Conservation (phyloP, 2,113 vertebrate genomes). For the Tonatia bakeri region DNA sequence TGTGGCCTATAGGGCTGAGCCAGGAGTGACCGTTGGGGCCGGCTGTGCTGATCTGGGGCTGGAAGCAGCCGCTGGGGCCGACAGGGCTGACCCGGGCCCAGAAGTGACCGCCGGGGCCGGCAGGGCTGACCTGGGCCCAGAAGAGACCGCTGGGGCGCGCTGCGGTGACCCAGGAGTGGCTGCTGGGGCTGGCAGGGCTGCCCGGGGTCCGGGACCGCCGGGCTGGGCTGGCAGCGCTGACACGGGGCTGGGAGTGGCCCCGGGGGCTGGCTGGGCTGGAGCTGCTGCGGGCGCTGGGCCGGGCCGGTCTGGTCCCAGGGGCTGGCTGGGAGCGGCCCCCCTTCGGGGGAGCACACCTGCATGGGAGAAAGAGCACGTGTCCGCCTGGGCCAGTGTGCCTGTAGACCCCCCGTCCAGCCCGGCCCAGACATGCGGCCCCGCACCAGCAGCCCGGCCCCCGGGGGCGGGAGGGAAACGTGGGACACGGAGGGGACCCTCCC, state of each 20-base stretch:
- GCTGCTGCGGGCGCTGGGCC: slow-evolving; percentile 70
- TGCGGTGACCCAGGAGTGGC: slow-evolving; percentile 57
- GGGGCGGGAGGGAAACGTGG: neutral
- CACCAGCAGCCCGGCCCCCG: slow-evolving; percentile 45
- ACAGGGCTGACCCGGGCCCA: slow-evolving; percentile 54
- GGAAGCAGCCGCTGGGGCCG: slow-evolving; percentile 56
- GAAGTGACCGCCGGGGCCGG: slow-evolving; percentile 61
- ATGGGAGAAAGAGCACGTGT: slow-evolving; percentile 77
- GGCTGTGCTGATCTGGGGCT: slow-evolving; percentile 54
- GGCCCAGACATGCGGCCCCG: slow-evolving; percentile 56
- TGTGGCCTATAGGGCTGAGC: slow-evolving; percentile 25
- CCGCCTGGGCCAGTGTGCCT: slow-evolving; percentile 70
- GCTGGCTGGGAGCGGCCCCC: slow-evolving; percentile 73
- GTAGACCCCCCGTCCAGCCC: slow-evolving; percentile 60
- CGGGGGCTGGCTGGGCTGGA: slow-evolving; percentile 73
- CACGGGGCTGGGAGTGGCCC: slow-evolving; percentile 69
- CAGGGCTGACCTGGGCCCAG: slow-evolving; percentile 58
- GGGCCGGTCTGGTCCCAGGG: slow-evolving; percentile 71
- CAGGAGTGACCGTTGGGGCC: slow-evolving; percentile 36
- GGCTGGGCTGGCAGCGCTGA: slow-evolving; percentile 66
- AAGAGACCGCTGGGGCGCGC: slow-evolving; percentile 62
- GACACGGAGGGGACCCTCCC: neutral
- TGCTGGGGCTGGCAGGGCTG: slow-evolving; percentile 67
- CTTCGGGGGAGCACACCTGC: slow-evolving; percentile 76
- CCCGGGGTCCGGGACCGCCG: slow-evolving; percentile 57